Evolutionary conservation across 2,888 invertebrate species (phyloP).

Genomic region (Acrocyrtus sp.): DNA sequence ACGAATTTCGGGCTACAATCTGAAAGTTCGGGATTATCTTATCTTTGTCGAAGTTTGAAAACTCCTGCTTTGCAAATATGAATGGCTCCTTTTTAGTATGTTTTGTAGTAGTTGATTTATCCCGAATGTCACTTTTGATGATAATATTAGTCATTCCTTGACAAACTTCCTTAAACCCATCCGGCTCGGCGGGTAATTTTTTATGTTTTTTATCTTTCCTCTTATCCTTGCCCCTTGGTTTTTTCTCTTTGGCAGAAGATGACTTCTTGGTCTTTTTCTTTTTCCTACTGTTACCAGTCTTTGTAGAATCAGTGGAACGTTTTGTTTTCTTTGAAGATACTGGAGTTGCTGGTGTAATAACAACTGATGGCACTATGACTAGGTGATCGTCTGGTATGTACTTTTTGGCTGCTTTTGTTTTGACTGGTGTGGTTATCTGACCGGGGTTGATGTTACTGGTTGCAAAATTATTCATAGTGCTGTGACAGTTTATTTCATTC

Average conservation of each 20-base stretch:
- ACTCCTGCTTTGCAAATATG: slow-evolving; percentile 39
- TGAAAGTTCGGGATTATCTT: slow-evolving; percentile 7
- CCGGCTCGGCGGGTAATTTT: slow-evolving; percentile 21
- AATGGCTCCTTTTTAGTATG: slow-evolving; percentile 20
- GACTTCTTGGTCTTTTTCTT: slow-evolving; percentile 54
- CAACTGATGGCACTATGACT: slow-evolving; percentile 51
- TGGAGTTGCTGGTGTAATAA: slow-evolving; percentile 35
- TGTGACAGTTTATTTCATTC: slow-evolving; percentile 14
- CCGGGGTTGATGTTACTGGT: neutral
- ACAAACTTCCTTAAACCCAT: slow-evolving; percentile 27
- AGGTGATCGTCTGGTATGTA: slow-evolving; percentile 60
- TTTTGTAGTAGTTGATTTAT: slow-evolving; percentile 14
- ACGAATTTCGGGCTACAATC: slow-evolving; percentile 24
- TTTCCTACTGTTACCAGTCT: slow-evolving; percentile 8
- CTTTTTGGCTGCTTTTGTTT: slow-evolving; percentile 62
- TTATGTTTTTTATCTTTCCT: slow-evolving; percentile 45
- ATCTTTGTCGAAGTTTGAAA: slow-evolving; percentile 31
- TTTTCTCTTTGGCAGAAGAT: slow-evolving; percentile 12
- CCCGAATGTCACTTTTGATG: neutral
- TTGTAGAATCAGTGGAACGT: too few species aligned
- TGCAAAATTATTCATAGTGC: neutral
- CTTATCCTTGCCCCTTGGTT: slow-evolving; percentile 40
- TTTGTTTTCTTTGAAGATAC: slow-evolving; percentile 18
- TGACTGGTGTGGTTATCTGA: slow-evolving; percentile 48
- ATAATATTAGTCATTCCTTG: slow-evolving; percentile 11